These are phyloP conservation scores for Falco berigora DNA, from an alignment of 2,797 vertebrate species.

Conservation along the genomic window DNA sequence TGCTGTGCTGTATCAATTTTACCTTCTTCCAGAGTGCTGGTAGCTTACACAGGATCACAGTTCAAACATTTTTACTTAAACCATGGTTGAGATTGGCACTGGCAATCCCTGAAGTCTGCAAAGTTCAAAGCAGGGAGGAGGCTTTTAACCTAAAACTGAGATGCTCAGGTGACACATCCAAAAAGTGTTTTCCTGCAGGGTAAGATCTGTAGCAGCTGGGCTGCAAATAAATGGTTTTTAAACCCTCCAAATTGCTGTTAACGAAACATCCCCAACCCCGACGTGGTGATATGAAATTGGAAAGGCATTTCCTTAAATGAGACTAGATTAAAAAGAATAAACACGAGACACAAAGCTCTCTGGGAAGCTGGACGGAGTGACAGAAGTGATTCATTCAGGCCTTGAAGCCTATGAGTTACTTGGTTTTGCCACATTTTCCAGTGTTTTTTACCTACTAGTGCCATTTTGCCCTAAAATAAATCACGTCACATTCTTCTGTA, in stretches of 20 bases:
- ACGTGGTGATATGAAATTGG: neutral
- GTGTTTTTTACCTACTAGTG: neutral
- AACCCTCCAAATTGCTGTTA: neutral
- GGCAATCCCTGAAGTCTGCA: neutral
- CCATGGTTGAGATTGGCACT: neutral
- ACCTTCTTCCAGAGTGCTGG: neutral
- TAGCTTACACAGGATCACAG: neutral
- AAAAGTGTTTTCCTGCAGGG: neutral
- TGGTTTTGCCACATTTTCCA: conserved; percentile 5
- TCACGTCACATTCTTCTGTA: neutral
- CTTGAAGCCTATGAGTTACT: neutral
- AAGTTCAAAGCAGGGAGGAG: neutral
- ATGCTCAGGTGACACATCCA: neutral
- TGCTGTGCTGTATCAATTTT: neutral
- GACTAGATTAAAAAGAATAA: neutral
- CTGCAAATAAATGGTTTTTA: neutral
- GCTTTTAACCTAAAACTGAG: conserved; percentile 1
- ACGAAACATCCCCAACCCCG: neutral
- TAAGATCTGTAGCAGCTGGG: neutral
- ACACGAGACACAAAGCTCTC: neutral
- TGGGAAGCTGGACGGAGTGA: neutral
- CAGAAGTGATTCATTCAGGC: neutral
- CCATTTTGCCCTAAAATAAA: neutral
- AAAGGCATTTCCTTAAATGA: neutral
- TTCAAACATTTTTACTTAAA: neutral